Evolutionary conservation across 2,888 invertebrate species (phyloP), one percentile per base, ranked within the genome.

Genomic region (Cotesia congregata): DNA sequence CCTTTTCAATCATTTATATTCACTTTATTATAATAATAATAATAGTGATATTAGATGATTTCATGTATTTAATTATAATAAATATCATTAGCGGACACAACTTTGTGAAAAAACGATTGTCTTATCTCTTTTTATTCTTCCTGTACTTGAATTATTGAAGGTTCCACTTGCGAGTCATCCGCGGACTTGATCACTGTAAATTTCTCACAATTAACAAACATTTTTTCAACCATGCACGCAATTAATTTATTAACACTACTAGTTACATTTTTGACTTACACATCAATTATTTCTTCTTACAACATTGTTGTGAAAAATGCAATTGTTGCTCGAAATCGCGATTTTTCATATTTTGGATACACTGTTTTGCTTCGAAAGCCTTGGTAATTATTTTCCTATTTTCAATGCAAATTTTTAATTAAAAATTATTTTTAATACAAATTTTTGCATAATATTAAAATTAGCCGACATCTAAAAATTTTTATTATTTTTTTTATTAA

Each of bases 301-400:
- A 86, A 87, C 71, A 74, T 87, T 41, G 83, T 85, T 41, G 72
- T 60, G 61, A 62, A 80, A 39, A 75, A 80, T 77, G 79, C 82
- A 5, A 67, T 82, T 9, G 40, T 84, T 65, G 20, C 61, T 80
- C 78, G 76, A 30, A 17, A 50, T 41, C 76, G 17, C 6, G 69
- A 78, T 30, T 72, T 67, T 70, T 79, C 78, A n/a, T 86, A 83
- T 70, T 85, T 86, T 61, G 87, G 86, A n/a, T 87, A 83, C 40
- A 81, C 79, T 17, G 82, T 86, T 6, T 72, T 82, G 60, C 78
- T 86, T 41, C 75, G 83, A 61, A 30, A 59, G 15, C 62, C 72
- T 41, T 73, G 64, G 77, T 73, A 38, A 73, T 69, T 40, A 50
- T 50, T 12, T 50, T 2, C 12, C 3, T 30, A 30, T 30, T 20